Evolutionary conservation across 2,797 vertebrate species (phyloP), one percentile per base, ranked within the genome.

Genomic region (Siniperca undulata): DNA sequence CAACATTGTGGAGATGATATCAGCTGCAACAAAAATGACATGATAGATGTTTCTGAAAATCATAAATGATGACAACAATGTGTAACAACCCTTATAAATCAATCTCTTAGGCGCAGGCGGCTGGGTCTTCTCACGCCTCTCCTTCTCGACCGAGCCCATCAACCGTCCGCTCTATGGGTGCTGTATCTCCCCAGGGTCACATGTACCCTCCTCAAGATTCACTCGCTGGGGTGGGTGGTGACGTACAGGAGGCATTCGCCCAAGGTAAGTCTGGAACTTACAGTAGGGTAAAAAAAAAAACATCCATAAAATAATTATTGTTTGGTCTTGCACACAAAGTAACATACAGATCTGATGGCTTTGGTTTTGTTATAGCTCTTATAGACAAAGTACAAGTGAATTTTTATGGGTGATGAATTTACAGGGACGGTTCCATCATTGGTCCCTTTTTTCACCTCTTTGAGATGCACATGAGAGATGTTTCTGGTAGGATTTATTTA

Each of bases 221-320:
- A 0, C 94, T 97, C 0, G 90, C 96, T 0, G 97, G 97, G 0
- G 95, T 97, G 0, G 97, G 97, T 0, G 97, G 96, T 0, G 98
- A 99, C 0, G 91, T 97, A 27, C 97, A 97, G 46, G 97, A 99
- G 81, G 97, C 98, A 6, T 98, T 98, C 24, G 93, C 97, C 5
- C 97, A 97, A 92, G 98, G 98, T 98, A 86, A 92, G 83, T 62
- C 5, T 62, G 7, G 2, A 8, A 27, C 36, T 56, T 27, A 7
- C 3, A 60, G 14, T 36, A 46, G 1, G 10, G 36, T n/a, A 12
- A 16, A 27, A 55, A 12, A 16, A 27, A 55, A 42, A 68, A 58
- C 1, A 3, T 27, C 2, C 6, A 27, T 13, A 24, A 44, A 36
- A 44, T 22, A 40, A 16, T 48, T 22, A 5, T 48, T 71, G 9